Evolutionary conservation across 1,140 invertebrate species (phyloP).

Genomic region (Orchestia grillus): DNA sequence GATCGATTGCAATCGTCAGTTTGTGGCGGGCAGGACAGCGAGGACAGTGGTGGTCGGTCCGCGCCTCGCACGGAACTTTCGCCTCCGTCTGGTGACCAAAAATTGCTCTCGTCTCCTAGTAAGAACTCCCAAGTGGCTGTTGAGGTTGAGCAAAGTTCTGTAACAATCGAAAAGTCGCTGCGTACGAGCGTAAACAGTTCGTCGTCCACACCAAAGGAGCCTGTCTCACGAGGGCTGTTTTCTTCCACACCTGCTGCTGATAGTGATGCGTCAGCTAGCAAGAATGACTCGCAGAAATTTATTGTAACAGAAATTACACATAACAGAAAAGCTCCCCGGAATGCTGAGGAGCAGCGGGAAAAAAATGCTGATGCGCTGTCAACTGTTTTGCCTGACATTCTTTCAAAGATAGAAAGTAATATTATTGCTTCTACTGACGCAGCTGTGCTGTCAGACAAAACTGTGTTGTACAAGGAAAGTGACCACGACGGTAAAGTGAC

Average conservation of each 20-base stretch:
- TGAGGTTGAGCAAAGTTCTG: not conserved
- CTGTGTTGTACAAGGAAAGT: not conserved
- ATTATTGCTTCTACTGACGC: not conserved
- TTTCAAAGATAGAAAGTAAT: not conserved
- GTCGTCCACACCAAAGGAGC: not conserved
- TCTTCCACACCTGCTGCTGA: not conserved
- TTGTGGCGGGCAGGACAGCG: not conserved
- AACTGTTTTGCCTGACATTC: not conserved
- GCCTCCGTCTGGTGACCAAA: not conserved
- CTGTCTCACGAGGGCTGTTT: not conserved
- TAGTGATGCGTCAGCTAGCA: not conserved
- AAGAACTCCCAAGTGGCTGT: not conserved
- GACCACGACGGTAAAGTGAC: slow-evolving; percentile 13
- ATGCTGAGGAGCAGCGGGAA: not conserved
- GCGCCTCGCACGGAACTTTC: not conserved
- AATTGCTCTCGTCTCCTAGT: not conserved
- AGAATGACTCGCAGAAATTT: not conserved
- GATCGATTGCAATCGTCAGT: slow-evolving; percentile 47
- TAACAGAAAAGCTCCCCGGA: not conserved
- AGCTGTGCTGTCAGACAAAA: not conserved
- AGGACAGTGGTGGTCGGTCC: slow-evolving; percentile 26
- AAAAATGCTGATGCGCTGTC: not conserved
- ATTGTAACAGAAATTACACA: not conserved
- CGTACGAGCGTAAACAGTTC: not conserved
- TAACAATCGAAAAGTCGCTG: not conserved